phyloP scores from a whole-genome alignment of 64 coral and sea anemone genomes.

The Exaiptasia diaphana region DNA sequence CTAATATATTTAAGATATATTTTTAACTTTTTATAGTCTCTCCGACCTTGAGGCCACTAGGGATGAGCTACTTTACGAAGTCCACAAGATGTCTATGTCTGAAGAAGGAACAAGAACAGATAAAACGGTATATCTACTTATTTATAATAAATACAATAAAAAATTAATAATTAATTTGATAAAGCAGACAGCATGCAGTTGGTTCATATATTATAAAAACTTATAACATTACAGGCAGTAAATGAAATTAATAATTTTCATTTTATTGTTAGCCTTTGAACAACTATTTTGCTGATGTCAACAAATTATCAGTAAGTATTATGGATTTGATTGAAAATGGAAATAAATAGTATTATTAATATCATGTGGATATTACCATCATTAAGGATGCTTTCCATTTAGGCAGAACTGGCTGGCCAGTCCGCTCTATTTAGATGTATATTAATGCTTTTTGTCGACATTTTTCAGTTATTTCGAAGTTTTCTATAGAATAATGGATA shows the following conservation, averaged over 20 bases:
- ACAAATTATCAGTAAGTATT: constrained; percentile 64
- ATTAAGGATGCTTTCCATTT: no score
- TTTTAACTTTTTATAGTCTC: constrained; percentile 32
- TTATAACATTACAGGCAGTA: no score
- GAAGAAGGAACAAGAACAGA: constrained; percentile 62
- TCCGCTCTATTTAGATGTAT: no score
- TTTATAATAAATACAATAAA: no score
- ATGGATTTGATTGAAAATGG: background rate
- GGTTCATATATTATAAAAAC: no score
- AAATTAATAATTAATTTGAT: no score
- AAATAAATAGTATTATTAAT: background rate
- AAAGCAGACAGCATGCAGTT: no score
- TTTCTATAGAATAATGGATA: no score
- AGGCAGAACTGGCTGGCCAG: no score
- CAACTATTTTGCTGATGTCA: constrained; percentile 58
- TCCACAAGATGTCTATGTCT: constrained; percentile 78
- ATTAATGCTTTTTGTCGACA: no score
- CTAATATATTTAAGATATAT: background rate
- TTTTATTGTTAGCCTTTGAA: constrained; percentile 47
- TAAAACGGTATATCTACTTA: constrained; percentile 40
- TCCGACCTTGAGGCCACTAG: constrained; percentile 88
- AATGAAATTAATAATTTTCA: background rate
- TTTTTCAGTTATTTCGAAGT: no score
- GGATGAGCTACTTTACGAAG: constrained; percentile 93
- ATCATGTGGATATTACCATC: background rate